Conservation (phyloP, 2,797 vertebrate species). For the Neostethus bicornis region DNA sequence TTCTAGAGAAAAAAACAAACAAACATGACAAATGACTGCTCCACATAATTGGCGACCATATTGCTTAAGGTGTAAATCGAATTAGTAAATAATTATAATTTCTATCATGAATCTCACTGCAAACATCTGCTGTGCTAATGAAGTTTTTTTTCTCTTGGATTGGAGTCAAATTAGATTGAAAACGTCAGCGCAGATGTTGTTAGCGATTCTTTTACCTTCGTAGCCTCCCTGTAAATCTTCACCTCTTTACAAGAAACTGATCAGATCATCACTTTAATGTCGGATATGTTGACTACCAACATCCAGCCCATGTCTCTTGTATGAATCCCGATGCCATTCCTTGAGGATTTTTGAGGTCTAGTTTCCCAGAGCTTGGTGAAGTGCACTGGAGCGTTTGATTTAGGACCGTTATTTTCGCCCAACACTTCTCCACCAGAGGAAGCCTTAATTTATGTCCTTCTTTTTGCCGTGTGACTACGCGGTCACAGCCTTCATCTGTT, state of each 20-base stretch:
- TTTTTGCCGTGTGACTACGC: conserved; percentile 36
- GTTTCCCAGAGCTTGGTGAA: conserved; percentile 34
- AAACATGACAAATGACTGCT: not conserved
- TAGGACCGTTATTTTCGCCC: conserved; percentile 51
- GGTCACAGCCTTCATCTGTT: conserved; percentile 58
- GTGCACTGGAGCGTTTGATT: conserved; percentile 42
- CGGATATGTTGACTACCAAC: conserved; percentile 11
- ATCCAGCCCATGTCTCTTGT: conserved; percentile 28
- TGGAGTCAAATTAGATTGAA: conserved; percentile 17
- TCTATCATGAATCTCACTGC: conserved; percentile 16
- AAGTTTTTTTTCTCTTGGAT: conserved; percentile 3
- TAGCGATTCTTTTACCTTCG: not conserved
- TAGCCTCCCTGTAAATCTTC: conserved; percentile 6
- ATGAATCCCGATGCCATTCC: conserved; percentile 37
- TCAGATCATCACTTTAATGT: conserved; percentile 17
- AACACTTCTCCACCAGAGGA: conserved; percentile 36
- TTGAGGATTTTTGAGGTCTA: conserved; percentile 50
- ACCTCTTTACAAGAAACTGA: not conserved
- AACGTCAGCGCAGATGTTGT: conserved; percentile 11
- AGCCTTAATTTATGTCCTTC: conserved; percentile 51
- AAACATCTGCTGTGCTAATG: conserved; percentile 19
- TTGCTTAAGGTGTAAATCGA: conserved; percentile 1
- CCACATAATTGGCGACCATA: not conserved
- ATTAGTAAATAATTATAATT: conserved; percentile 9
- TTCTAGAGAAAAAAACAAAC: too few relatives aligned